Percentiles rank a stretch among this genome's conserved stretches.
Evolutionary conservation across 2,113 vertebrate genomes (phyloP).

Genomic region (Azemiops feae): DNA sequence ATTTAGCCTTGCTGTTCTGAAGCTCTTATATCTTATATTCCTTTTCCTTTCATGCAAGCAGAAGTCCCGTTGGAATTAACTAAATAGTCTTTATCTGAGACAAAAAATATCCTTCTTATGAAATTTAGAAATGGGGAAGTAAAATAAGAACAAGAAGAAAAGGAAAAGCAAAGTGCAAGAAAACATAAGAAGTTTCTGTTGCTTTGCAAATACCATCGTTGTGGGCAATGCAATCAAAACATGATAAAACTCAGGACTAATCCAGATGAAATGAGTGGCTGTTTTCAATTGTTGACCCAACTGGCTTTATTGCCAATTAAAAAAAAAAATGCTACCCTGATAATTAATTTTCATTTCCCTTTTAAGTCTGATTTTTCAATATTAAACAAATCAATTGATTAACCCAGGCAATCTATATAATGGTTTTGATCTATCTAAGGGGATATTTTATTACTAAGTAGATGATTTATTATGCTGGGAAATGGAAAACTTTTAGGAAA

Average conservation of each 20-base stretch:
- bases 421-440: too few relatives aligned
- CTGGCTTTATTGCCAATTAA: not conserved
- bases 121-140: not conserved
- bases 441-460: too few relatives aligned
- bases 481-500: too few relatives aligned
- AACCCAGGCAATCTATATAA: too few relatives aligned
- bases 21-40: conserved; percentile 38
- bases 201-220: not conserved
- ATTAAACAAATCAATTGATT: too few relatives aligned
- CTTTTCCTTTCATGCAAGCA: conserved; percentile 26
- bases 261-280: not conserved
- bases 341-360: too few relatives aligned
- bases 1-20: conserved; percentile 21
- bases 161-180: not conserved
- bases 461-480: too few relatives aligned
- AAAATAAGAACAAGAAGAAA: not conserved
- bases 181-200: not conserved
- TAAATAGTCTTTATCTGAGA: not conserved
- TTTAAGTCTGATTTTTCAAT: too few relatives aligned
- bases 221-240: not conserved
- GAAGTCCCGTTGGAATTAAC: conserved; percentile 8
- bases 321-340: not conserved
- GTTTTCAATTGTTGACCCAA: not conserved
- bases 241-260: not conserved
- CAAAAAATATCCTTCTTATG: not conserved